Percentiles rank a stretch among this genome's conserved stretches.
phyloP scores from a whole-genome alignment of 2,113 vertebrate species.

The Mastomys coucha region DNA sequence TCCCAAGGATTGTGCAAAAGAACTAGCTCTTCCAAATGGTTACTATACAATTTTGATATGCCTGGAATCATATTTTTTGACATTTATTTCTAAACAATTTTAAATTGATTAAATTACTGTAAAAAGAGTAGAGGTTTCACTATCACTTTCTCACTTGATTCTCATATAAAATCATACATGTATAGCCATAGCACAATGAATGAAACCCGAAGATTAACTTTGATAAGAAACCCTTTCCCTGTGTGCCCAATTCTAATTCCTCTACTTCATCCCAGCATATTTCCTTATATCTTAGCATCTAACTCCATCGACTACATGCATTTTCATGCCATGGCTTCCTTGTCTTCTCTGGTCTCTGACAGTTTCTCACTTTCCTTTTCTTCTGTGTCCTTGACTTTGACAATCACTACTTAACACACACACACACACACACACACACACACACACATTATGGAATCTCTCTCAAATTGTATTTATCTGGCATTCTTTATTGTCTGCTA shows the following conservation, averaged over 20 bases:
- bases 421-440: no score
- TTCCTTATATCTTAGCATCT: neutral
- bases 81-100: constrained; percentile 47
- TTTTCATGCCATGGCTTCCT: neutral
- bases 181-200: neutral
- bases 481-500: neutral
- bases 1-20: neutral
- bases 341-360: neutral
- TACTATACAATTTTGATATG: neutral
- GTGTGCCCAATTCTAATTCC: neutral
- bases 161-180: neutral
- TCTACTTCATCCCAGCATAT: neutral
- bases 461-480: neutral
- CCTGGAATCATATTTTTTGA: constrained; percentile 53
- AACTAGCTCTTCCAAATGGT: neutral
- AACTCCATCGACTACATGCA: neutral
- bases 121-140: neutral
- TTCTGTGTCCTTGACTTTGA: neutral
- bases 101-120: neutral
- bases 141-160: neutral
- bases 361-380: neutral
- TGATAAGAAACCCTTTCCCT: neutral
- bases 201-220: neutral
- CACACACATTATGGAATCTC: neutral
- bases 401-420: neutral